phyloP scores from a whole-genome alignment of 1,140 invertebrate genomes.

The Onthophagus taurus region DNA sequence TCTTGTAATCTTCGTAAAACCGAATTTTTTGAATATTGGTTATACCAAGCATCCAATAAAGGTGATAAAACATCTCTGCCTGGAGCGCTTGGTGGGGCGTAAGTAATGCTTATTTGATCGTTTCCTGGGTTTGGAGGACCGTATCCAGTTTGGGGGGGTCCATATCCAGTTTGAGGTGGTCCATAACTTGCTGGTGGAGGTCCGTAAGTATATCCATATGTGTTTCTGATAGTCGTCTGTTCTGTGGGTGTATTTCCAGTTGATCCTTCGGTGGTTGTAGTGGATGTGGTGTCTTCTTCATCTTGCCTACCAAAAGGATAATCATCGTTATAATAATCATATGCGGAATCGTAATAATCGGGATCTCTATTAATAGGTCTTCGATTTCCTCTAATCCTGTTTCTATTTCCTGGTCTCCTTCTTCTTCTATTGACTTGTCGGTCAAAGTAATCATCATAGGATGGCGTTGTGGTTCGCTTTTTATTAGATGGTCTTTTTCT shows the following conservation, averaged over 20 bases:
- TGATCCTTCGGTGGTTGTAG: background rate
- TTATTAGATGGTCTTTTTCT: background rate
- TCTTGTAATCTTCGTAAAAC: constrained; percentile 6
- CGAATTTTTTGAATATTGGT: constrained; percentile 8
- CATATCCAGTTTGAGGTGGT: constrained; percentile 25
- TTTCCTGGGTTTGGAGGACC: constrained; percentile 32
- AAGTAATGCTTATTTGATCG: constrained; percentile 32
- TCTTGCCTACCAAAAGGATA: constrained; percentile 10
- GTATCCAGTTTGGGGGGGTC: constrained; percentile 19
- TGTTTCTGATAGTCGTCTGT: background rate
- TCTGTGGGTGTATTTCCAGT: too few species aligned
- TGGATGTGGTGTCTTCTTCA: background rate
- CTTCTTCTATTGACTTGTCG: constrained; percentile 2
- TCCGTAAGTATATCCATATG: constrained; percentile 7
- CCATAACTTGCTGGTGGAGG: constrained; percentile 21
- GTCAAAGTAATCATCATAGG: constrained; percentile 11
- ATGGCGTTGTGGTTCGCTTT: constrained; percentile 9
- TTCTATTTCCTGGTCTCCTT: constrained; percentile 6
- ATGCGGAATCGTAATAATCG: constrained; percentile 1
- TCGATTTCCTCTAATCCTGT: constrained; percentile 5
- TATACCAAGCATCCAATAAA: constrained; percentile 4
- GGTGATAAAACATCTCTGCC: constrained; percentile 1
- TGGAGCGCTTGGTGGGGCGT: constrained; percentile 23
- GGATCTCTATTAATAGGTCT: constrained; percentile 5
- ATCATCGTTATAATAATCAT: constrained; percentile 5